A percentile compares a stretch with the other conserved stretches of the same genome.
phyloP scores from a whole-genome alignment of 1,140 invertebrate species.

The Penaeus vannamei region DNA sequence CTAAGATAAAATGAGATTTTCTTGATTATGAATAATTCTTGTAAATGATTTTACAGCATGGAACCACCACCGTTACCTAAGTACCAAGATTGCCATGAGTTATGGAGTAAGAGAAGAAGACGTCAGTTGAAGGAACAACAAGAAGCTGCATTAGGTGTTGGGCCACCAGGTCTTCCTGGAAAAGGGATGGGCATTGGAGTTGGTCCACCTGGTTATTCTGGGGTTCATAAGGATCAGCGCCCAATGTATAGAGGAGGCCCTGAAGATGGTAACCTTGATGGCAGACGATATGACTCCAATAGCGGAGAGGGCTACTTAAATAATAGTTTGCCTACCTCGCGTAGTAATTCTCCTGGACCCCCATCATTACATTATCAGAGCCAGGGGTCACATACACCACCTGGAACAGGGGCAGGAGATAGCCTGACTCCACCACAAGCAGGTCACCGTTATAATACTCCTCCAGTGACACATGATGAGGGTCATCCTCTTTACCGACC shows the following conservation, averaged over 20 bases:
- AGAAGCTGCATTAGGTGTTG: constrained; percentile 73
- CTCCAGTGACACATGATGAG: constrained; percentile 58
- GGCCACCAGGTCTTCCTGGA: constrained; percentile 68
- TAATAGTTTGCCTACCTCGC: constrained; percentile 51
- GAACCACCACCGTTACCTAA: constrained; percentile 87
- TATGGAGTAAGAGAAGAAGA: constrained; percentile 96
- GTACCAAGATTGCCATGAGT: constrained; percentile 99
- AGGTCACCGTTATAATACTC: constrained; percentile 50
- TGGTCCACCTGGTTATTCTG: constrained; percentile 50
- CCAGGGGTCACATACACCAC: constrained; percentile 51
- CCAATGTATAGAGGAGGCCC: constrained; percentile 42
- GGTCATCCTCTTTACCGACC: constrained; percentile 53
- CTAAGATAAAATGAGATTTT: neutral
- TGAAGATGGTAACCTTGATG: constrained; percentile 48
- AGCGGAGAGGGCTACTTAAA: constrained; percentile 43
- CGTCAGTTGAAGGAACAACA: constrained; percentile 85
- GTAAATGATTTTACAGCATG: constrained; percentile 69
- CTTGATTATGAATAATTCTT: neutral
- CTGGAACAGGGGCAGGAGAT: constrained; percentile 47
- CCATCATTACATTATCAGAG: constrained; percentile 32
- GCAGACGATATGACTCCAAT: constrained; percentile 29
- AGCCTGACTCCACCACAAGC: constrained; percentile 61
- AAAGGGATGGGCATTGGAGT: constrained; percentile 70
- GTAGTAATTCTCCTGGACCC: constrained; percentile 41
- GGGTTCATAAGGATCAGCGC: constrained; percentile 56